Evolutionary conservation across 2,888 invertebrate species (phyloP), one percentile per base, ranked within the genome.

Genomic region (Dendrolimus houi): DNA sequence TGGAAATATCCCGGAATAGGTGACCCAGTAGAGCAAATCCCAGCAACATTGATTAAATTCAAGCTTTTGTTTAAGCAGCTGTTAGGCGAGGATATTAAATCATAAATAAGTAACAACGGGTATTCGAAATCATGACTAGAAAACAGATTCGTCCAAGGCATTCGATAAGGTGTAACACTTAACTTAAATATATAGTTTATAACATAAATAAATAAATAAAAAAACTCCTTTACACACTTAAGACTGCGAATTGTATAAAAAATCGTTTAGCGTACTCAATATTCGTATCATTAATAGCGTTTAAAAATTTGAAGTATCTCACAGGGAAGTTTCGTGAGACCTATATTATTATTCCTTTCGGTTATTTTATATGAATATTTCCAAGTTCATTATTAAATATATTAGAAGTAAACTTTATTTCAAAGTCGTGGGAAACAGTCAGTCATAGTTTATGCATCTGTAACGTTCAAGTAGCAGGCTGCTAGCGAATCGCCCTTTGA

Each of bases 391-490:
- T 29, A 29, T 29, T 29, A 29, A 17, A 17, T 3, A 17, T 17
- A 17, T 17, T 29, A 29, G 3, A 29, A 29, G 29, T 29, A 0
- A 29, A 29, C 29, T 29, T 29, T 29, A 29, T 29, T 10, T 47
- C 9, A 47, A 47, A 9, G 47, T 12, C 12, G 7, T 47, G 12
- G 47, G 47, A 47, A 47, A 10, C 12, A 47, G 47, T 47, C 47
- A 47, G 47, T 47, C 47, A 47, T 47, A 58, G 57, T 68, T 82
- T 84, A 91, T 64, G 79, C 75, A 67, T 91, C 90, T 65, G 81
- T 73, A 63, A 97, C 96, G 89, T 97, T 97, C 54, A 97, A 92
- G 63, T 97, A 96, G 92, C 97, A 97, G 67, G 97, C 95, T 56
- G 96, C 94, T 60, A 94, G 92, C 56, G 95, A 93, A 86, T 97